Percentiles rank a stretch among this genome's conserved stretches.
phyloP scores from a whole-genome alignment of 2,888 invertebrate genomes.

The Deilephila elpenor region DNA sequence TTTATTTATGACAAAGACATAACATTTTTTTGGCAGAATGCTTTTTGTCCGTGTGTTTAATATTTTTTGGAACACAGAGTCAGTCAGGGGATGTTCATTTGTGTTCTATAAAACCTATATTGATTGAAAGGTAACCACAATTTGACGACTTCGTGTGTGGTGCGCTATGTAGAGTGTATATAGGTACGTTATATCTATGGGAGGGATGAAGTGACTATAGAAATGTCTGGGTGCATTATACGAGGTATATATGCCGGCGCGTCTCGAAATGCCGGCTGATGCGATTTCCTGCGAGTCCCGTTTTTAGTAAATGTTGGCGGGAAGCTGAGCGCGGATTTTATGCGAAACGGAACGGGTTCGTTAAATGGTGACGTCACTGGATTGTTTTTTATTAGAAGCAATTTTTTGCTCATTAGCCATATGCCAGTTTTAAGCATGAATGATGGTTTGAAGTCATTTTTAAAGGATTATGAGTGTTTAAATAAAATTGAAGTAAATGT shows the following conservation, averaged over 20 bases:
- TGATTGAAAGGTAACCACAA: slow-evolving; percentile 34
- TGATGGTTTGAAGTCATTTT: neutral
- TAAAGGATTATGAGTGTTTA: slow-evolving; percentile 6
- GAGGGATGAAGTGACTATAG: slow-evolving; percentile 68
- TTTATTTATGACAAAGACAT: slow-evolving; percentile 25
- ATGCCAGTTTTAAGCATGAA: slow-evolving; percentile 3
- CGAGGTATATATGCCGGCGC: slow-evolving; percentile 58
- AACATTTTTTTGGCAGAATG: neutral
- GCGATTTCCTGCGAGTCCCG: slow-evolving; percentile 65
- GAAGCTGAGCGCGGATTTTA: slow-evolving; percentile 30
- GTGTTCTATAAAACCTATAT: slow-evolving; percentile 37
- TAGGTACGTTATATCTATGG: slow-evolving; percentile 47
- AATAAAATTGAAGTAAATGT: neutral
- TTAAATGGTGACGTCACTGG: slow-evolving; percentile 30
- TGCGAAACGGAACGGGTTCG: slow-evolving; percentile 24
- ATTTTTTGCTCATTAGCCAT: slow-evolving; percentile 18
- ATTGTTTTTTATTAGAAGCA: neutral
- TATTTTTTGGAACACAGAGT: neutral
- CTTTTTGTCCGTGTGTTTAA: neutral
- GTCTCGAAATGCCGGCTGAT: slow-evolving; percentile 63
- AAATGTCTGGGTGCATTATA: slow-evolving; percentile 76
- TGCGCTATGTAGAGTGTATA: slow-evolving; percentile 40
- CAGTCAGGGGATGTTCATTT: neutral
- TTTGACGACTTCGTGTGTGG: slow-evolving; percentile 42
- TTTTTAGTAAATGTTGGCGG: slow-evolving; percentile 39